Evolutionary conservation across 1,140 invertebrate genomes (phyloP), one percentile per base, ranked within the genome.

Genomic region (Cotesia typhae): DNA sequence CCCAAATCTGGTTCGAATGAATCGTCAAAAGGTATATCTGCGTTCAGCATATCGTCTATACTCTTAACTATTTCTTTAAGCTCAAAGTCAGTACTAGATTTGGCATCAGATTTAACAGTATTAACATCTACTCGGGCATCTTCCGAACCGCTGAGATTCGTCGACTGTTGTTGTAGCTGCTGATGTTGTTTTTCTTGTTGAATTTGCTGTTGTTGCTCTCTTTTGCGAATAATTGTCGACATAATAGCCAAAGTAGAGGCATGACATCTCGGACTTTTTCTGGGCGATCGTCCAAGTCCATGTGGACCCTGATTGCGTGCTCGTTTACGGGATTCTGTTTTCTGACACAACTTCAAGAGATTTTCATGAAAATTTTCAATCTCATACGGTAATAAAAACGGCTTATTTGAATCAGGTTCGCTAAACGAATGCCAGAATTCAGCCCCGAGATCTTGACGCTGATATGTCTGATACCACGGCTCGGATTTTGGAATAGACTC

Each of bases 261-360:
- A 79, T 95, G 94, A 81, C 94, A 94, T 37, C 94, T 85, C 0
- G 94, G 94, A 3, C 93, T 94, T 78, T 95, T 95, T n/a, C 94
- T 85, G 0, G 94, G 92, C 72, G 91, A 92, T 73, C 89, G 85
- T 66, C 91, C 87, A 2, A 82, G 70, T 28, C 77, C 75, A 28
- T 77, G 80, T 4, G 70, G 35, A 38, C 67, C 70, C 35, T 47
- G 38, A 4, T 37, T 4, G 38, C 47, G 65, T 9, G 53, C 60
- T 55, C 63, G 78, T 74, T 78, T 79, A 74, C 75, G 83, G 79
- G 57, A 73, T 0, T 84, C 78, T 4, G 78, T 70, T 76, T 79
- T 78, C 20, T 79, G 76, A 20, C 77, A 61, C 28, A 75, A 77
- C 14, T 78, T 76, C 3, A 81, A 17, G 7, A 83, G 61, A 66